Base-by-base conservation (phyloP, 2,888 invertebrate genomes). In the Craniophora ligustri region DNA sequence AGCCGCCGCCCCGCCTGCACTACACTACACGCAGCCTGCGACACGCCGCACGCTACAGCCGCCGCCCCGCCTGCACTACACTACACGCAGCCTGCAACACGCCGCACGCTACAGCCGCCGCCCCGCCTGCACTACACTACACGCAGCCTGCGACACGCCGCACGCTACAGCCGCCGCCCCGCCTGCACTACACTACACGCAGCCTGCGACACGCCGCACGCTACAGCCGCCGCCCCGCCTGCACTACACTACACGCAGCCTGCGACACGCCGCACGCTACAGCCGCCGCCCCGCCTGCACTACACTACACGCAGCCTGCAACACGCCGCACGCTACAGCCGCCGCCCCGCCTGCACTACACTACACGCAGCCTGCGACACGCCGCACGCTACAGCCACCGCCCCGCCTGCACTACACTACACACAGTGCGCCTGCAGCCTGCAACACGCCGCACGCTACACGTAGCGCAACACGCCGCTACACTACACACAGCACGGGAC, bases 91-190 rank as follows among this genome's bases (percentile, higher is more conserved):
- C 87, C 89, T 14, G 72, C 70, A 81, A 68, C 32, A 85, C 82
- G 61, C 88, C 87, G 7, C 85, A 86, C 11, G 85, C 78, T 28
- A 82, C 79, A 3, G 83, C 85, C 26, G 83, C 82, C 31, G 85
- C 87, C 85, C 88, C 47, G 81, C 87, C 76, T 89, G 85, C 56
- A 80, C 86, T n/a, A n/a, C n/a, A n/a, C n/a, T n/a, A 39, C 89
- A 89, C 65, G 83, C 75, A 50, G 72, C 47, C 45, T 87, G 74
- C 21, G 90, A 89, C 59, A 83, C 75, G 90, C 89, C 0, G 88
- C 89, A 8, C 82, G 87, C 63, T 75, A 59, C 70, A 82, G 71
- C 63, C 59, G 71, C 72, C 49, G 87, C 89, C 15, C 88, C 87
- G 14, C 82, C 79, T 54, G 63, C 76, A 23, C 84, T 76, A 67